Percentiles rank a stretch among this genome's conserved stretches.
phyloP scores from a whole-genome alignment of 1,140 invertebrate genomes.

The Mycetomoellerius zeteki region DNA sequence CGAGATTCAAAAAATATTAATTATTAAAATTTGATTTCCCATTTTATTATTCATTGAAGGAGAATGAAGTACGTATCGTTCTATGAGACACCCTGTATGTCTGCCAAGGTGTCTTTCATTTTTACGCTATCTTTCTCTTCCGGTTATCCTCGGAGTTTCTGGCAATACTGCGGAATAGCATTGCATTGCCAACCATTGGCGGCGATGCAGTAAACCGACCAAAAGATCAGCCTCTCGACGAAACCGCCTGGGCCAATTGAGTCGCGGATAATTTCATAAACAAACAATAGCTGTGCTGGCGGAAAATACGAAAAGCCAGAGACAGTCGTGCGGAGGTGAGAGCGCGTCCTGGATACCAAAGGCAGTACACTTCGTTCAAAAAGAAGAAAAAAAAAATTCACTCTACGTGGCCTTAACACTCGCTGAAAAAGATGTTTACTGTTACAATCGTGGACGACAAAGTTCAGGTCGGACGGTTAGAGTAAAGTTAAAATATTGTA shows the following conservation, averaged over 20 bases:
- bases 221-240: conserved; percentile 70
- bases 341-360: conserved; percentile 4
- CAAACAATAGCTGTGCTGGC: conserved; percentile 63
- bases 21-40: neutral
- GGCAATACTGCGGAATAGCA: conserved; percentile 67
- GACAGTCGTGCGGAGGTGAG: conserved; percentile 36
- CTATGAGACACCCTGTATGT: neutral
- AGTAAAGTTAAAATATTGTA: conserved; percentile 22
- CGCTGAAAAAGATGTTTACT: conserved; percentile 54
- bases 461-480: neutral
- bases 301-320: conserved; percentile 51
- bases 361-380: neutral
- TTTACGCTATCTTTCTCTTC: conserved; percentile 17
- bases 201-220: conserved; percentile 59
- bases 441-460: neutral
- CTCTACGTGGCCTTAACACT: conserved; percentile 33
- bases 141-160: conserved; percentile 34
- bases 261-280: conserved; percentile 73
- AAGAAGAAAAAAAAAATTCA: conserved; percentile 12
- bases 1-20: neutral
- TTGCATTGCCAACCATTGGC: conserved; percentile 69
- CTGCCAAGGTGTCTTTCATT: neutral
- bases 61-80: neutral
- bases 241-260: conserved; percentile 77
- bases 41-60: neutral